Percentiles rank a stretch among this genome's conserved stretches.
These are phyloP conservation scores for Cyprinodon diabolis DNA, from an alignment of 2,797 vertebrate species.

Conservation along the genomic window DNA sequence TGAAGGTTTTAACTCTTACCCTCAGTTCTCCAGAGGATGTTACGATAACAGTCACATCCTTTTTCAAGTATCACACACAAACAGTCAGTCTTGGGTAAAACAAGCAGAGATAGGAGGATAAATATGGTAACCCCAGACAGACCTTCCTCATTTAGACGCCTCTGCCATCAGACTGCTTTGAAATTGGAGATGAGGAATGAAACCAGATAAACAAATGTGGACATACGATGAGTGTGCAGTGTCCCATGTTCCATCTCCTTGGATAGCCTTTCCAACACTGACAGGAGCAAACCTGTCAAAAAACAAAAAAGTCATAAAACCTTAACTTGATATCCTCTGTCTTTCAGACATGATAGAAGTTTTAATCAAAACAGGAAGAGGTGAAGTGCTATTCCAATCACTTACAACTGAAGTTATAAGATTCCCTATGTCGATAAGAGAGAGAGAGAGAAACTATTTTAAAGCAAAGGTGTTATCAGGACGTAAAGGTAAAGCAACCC, in stretches of 20 bases:
- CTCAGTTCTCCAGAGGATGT: conserved; percentile 50
- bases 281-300: not conserved
- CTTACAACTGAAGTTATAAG: not conserved
- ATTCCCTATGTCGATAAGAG: not conserved
- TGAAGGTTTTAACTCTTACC: conserved; percentile 36
- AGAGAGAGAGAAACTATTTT: not conserved
- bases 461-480: too few relatives aligned
- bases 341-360: not conserved
- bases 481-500: not conserved
- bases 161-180: conserved; percentile 67
- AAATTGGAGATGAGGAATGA: conserved; percentile 69
- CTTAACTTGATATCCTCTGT: not conserved
- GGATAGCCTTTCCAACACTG: not conserved
- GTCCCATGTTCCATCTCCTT: conserved; percentile 29
- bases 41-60: conserved; percentile 43
- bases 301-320: not conserved
- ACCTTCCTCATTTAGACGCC: conserved; percentile 56
- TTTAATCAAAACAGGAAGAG: not conserved
- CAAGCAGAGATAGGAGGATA: conserved; percentile 55
- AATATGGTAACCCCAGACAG: conserved; percentile 71
- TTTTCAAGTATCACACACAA: conserved; percentile 54
- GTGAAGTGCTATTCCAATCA: not conserved
- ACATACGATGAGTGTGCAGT: conserved; percentile 54
- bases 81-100: conserved; percentile 37
- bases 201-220: conserved; percentile 67